A percentile compares a stretch with the other conserved stretches of the same genome.
These are phyloP conservation scores for Drosophila imparisetae DNA, from an alignment of 2,888 invertebrate genomes.

Conservation along the genomic window DNA sequence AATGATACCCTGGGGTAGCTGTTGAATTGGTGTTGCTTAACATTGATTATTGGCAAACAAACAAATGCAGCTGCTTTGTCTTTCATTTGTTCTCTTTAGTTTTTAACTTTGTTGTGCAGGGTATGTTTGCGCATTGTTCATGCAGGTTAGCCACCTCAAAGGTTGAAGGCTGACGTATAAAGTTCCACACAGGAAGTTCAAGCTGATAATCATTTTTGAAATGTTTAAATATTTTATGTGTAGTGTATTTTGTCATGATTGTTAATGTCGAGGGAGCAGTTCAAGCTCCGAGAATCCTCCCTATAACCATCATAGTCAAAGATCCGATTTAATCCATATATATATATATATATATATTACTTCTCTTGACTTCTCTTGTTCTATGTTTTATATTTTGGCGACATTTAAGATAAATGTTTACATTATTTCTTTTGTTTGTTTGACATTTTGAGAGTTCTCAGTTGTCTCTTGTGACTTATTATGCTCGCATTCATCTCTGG, in stretches of 20 bases:
- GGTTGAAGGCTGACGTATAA: slow-evolving; percentile 20
- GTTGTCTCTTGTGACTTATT: slow-evolving; percentile 24
- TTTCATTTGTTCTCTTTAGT: background rate
- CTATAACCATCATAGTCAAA: background rate
- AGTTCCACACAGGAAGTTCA: slow-evolving; percentile 49
- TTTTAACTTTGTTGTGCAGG: background rate
- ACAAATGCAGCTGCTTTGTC: too few relatives aligned
- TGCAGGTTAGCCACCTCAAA: background rate
- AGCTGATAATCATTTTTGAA: slow-evolving; percentile 28
- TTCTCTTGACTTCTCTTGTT: background rate
- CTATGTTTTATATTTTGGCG: background rate
- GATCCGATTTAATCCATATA: background rate
- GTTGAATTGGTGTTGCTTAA: background rate
- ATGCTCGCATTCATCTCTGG: slow-evolving; percentile 6
- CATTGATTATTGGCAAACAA: background rate
- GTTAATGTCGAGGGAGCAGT: background rate
- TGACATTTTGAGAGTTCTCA: background rate
- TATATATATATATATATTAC: background rate
- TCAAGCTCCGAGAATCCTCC: background rate
- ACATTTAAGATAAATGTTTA: background rate
- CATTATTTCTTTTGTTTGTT: background rate
- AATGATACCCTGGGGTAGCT: slow-evolving; percentile 19
- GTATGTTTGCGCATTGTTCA: background rate
- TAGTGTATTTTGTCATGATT: slow-evolving; percentile 1
- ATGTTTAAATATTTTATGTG: slow-evolving; percentile 22